phyloP scores from a whole-genome alignment of 2,797 vertebrate genomes.

The Galagoides demidoff region DNA sequence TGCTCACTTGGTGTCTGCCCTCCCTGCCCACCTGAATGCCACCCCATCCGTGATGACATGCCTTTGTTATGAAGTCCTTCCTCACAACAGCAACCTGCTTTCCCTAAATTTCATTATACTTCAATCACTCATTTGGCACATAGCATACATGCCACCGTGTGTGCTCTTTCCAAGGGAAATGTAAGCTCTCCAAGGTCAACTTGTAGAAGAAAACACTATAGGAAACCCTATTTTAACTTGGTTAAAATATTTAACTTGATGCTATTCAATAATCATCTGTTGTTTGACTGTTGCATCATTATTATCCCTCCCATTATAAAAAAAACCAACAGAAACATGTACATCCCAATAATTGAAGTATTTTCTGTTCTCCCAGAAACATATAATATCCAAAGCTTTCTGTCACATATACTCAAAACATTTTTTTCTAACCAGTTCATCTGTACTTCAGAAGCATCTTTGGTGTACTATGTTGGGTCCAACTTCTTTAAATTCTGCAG shows the following conservation, averaged over 20 bases:
- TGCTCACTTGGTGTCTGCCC: background rate
- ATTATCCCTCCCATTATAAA: slow-evolving; percentile 10
- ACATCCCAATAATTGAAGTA: slow-evolving; percentile 29
- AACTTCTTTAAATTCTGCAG: slow-evolving; percentile 76
- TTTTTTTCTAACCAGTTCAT: slow-evolving; percentile 55
- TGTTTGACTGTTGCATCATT: background rate
- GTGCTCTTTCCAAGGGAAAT: slow-evolving; percentile 1
- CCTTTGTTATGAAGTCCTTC: background rate
- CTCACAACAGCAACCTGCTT: background rate
- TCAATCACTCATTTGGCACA: slow-evolving; percentile 22
- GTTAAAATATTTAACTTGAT: slow-evolving; percentile 35
- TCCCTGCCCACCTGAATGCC: background rate
- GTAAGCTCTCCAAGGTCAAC: slow-evolving; percentile 7
- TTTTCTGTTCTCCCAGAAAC: slow-evolving; percentile 45
- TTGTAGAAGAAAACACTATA: background rate
- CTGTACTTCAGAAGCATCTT: slow-evolving; percentile 77
- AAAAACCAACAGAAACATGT: slow-evolving; percentile 6
- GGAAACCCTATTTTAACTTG: slow-evolving; percentile 27
- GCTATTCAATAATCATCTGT: slow-evolving; percentile 1
- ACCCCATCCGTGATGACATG: background rate
- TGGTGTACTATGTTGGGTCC: slow-evolving; percentile 78
- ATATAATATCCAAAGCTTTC: slow-evolving; percentile 29
- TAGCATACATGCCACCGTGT: background rate
- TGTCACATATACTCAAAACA: background rate
- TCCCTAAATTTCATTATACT: background rate